Percentiles rank a stretch among this genome's conserved stretches.
Evolutionary conservation across 2,113 vertebrate species (phyloP).

Genomic region (Catagonus wagneri): DNA sequence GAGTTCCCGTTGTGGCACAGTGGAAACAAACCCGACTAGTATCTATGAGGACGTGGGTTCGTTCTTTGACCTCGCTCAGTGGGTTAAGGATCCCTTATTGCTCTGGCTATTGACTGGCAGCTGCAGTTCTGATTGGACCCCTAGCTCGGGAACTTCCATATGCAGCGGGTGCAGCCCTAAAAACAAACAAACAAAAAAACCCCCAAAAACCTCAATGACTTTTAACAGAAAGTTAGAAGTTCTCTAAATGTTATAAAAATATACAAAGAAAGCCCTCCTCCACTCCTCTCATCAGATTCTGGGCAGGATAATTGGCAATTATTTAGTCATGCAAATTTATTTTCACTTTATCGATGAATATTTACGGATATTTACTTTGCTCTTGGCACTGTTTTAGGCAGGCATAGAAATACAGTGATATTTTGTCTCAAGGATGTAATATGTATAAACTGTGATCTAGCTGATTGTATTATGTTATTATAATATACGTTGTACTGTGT

Average conservation of each 20-base stretch:
- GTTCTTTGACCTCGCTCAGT: too few species aligned
- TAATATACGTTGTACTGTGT: background rate
- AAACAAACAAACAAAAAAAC: too few species aligned
- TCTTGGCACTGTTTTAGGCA: background rate
- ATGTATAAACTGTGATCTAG: background rate
- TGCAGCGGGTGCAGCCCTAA: too few species aligned
- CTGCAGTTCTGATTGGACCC: too few species aligned
- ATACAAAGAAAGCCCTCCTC: background rate
- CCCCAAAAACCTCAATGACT: background rate
- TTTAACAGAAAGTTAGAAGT: background rate
- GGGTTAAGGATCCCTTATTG: too few species aligned
- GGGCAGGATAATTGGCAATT: background rate
- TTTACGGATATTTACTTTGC: background rate
- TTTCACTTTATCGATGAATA: background rate
- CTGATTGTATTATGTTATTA: background rate
- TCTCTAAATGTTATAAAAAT: background rate
- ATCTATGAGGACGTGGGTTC: too few species aligned
- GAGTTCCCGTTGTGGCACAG: too few species aligned
- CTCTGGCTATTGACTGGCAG: too few species aligned
- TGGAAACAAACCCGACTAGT: too few species aligned
- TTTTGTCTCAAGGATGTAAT: background rate
- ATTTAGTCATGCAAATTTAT: background rate
- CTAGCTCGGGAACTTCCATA: too few species aligned
- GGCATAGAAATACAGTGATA: background rate
- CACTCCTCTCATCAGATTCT: background rate